These are phyloP conservation scores for Tangara arthus DNA, from an alignment of 2,797 vertebrate species.

Conservation along the genomic window DNA sequence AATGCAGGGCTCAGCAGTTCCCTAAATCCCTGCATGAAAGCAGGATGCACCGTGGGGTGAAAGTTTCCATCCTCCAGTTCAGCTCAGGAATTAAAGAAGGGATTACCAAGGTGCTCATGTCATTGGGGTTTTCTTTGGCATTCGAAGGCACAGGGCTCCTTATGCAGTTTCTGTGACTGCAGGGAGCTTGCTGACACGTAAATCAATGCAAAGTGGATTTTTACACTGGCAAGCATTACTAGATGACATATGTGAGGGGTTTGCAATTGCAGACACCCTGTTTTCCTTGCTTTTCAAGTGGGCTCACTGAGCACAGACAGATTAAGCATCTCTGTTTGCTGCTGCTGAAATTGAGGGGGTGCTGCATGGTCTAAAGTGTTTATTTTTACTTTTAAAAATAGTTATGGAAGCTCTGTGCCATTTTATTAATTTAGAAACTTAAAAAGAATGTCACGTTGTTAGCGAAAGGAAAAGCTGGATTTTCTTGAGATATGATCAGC, in stretches of 20 bases:
- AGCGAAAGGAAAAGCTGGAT: neutral
- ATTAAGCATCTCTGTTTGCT: neutral
- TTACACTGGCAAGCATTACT: neutral
- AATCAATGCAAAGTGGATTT: slow-evolving; percentile 11
- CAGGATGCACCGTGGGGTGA: neutral
- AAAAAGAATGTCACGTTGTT: neutral
- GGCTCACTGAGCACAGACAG: neutral
- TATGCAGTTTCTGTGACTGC: neutral
- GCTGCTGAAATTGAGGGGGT: neutral
- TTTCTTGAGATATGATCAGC: neutral
- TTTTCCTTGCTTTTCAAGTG: neutral
- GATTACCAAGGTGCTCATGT: neutral
- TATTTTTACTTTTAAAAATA: neutral
- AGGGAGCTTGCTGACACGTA: neutral
- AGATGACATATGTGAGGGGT: neutral
- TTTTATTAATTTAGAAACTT: neutral
- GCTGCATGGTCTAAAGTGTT: neutral
- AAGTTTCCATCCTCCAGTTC: neutral
- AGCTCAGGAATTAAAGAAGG: neutral
- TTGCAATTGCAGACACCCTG: neutral
- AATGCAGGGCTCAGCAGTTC: neutral
- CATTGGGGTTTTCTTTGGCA: neutral
- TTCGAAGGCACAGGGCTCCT: neutral
- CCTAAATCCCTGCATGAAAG: neutral
- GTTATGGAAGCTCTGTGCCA: neutral